Evolutionary conservation across 2,797 vertebrate species (phyloP), one percentile per base, ranked within the genome.

Genomic region (Simalia tracyae): DNA sequence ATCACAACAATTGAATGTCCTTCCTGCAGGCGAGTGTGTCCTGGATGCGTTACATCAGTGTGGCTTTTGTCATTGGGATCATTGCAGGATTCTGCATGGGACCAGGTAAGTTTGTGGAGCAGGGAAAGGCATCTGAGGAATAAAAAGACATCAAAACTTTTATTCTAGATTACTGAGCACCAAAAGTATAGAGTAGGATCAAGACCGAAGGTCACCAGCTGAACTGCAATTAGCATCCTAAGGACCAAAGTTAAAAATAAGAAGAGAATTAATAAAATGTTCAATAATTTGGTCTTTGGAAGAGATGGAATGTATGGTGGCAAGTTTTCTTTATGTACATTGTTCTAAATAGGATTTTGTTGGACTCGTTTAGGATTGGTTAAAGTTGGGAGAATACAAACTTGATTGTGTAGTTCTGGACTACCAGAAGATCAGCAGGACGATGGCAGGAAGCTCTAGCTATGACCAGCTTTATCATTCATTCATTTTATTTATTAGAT

Each of bases 1-100:
- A 26, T 72, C 36, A 36, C 14, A 56, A 57, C 26, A 84, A 76
- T 36, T 87, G 14, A 19, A 0, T 92, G 61, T 95, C 68, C 86
- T 92, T 92, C n/a, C 0, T 56, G 0, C 94, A 98, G 98, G 92
- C 93, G 0, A 56, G 97, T 76, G 66, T 98, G 87, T 15, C 97
- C 91, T 97, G 98, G 97, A 98, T 98, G 98, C 97, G 97, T 64
- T 99, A 98, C 26, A 72, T 98, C 93, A 97, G 98, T 0, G 97
- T 99, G 0, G 96, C 94, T 90, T 99, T 98, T 0, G 98, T 99
- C 84, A 97, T 98, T 0, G 98, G 98, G 84, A 98, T 99, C 94
- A 99, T 99, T 4, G 98, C 98, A 4, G 98, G 98, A 93, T 99
- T 99, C 98, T 99, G 99, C 97, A 98, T 99, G 50, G 98, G 98